Conservation (phyloP, 1,140 invertebrate genomes). For the Lucilia cuprina region DNA sequence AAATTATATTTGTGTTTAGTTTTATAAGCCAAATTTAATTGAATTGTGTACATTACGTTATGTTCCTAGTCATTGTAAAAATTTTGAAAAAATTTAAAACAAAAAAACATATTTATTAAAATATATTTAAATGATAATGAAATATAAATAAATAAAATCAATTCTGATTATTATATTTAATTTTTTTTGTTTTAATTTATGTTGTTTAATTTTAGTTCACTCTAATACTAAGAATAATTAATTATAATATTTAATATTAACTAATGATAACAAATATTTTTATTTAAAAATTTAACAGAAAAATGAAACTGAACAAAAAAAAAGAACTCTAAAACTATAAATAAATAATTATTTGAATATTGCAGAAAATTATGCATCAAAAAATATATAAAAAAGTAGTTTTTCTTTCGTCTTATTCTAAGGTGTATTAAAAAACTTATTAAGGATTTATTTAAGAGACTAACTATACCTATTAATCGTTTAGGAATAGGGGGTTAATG, state of each 20-base stretch:
- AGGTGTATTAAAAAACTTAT: too few species aligned
- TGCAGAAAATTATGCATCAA: constrained; percentile 2
- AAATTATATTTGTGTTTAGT: constrained; percentile 3
- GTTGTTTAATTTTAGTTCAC: background rate
- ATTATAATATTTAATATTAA: background rate
- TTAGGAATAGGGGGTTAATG: too few species aligned
- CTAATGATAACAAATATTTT: background rate
- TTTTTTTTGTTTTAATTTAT: background rate
- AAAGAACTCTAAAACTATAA: background rate
- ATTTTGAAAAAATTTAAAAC: background rate
- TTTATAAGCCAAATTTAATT: constrained; percentile 4
- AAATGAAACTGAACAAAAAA: background rate
- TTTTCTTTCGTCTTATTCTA: background rate
- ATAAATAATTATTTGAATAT: constrained; percentile 34
- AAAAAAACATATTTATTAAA: background rate
- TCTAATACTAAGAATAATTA: background rate
- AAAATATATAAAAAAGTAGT: constrained; percentile 1
- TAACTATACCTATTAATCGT: too few species aligned
- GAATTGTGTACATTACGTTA: background rate
- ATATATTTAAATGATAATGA: background rate
- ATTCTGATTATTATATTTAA: background rate
- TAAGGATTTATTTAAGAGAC: too few species aligned
- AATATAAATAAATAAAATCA: background rate
- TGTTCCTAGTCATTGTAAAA: background rate
- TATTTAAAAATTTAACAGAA: background rate